Base-by-base conservation (phyloP, 1,140 invertebrate species). In the Drosophila willistoni region DNA sequence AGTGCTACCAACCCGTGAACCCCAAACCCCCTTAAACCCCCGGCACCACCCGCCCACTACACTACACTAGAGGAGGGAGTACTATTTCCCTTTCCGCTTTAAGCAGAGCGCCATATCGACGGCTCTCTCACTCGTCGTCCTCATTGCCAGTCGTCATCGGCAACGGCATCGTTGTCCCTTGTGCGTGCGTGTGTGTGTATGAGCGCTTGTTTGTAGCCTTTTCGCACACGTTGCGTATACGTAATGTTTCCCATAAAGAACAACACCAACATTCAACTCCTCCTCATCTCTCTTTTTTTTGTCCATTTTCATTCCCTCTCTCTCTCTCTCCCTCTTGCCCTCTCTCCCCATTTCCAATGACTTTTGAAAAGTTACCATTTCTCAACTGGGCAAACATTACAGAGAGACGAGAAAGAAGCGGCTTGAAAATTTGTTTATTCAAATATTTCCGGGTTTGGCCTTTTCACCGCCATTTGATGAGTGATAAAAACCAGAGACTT, bases 221-320 rank as follows among this genome's bases (percentile, higher is more conserved):
- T 87, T 76, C 80, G 83, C 73, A 89, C 84, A 87, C 84, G 83
- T 79, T 89, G 83, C 83, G 83, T 87, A 87, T 87, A 89, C 83
- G 83, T 87, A 86, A 78, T 87, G 71, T 61, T 79, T 62, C 12
- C 54, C 62, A 73, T 87, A 79, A 87, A 82, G 71, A 86, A 81
- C 83, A 75, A 75, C 65, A 70, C 54, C 39, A 19, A 66, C 9
- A 29, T n/a, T 33, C 36, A 39, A 2, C 47, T 39, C 36, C 47
- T 22, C 44, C 44, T 22, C 44, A 47, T 47, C 44, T 47, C 44
- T 19, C 22, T 19, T 14, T 9, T 7, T 29, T 29, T 29, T 29
- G 29, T 29, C 14, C 14, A 3, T 17, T 44, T 44, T 9, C 7
- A 14, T 44, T 17, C 9, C 19, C 9, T 51, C 19, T 47, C 17